Evolutionary conservation across 2,113 vertebrate genomes (phyloP), one percentile per base, ranked within the genome.

Genomic region (Platanista minor): DNA sequence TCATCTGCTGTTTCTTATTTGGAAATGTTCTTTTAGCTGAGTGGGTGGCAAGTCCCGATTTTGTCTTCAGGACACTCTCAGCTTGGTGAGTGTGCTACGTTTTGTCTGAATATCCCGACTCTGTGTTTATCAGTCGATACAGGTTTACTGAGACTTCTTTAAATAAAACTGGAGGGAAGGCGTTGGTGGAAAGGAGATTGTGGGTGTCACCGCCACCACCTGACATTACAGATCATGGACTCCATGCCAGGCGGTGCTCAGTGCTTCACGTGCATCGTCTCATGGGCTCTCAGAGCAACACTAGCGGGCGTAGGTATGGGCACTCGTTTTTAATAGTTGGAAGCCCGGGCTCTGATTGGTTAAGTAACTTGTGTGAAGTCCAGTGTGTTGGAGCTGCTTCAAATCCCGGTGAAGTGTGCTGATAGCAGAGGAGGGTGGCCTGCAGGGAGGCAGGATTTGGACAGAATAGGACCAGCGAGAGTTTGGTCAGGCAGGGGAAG

Each of bases 21-120:
- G 88, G 20, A 81, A 27, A 5, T 8, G 21, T 41, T 83, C 64
- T 61, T 89, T 66, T 1, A 36, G 74, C 41, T 31, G 78, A 49
- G 74, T 21, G 21, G 5, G 23, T 9, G 25, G 18, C 6, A 31
- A 13, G 21, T 7, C 8, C 20, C 11, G 61, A 86, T 39, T 21
- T 43, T n/a, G 31, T 90, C 75, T 71, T 39, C 27, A 62, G 62
- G 77, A 72, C 67, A 8, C 12, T 33, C 46, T 88, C n/a, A 87
- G 64, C 18, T 81, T 64, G 49, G n/a, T 86, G 67, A 74, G 11
- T 54, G 20, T 75, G 78, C 41, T 39, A 25, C 95, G 27, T 36
- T 87, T 78, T 95, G 57, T 21, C 18, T 3, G 29, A 31, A 83
- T 96, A 84, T 87, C 62, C 46, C 20, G 67, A 82, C 29, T 77